A percentile compares a stretch with the other conserved stretches of the same genome.
Evolutionary conservation across 2,888 invertebrate species (phyloP).

Genomic region (Sphinx pinastri): DNA sequence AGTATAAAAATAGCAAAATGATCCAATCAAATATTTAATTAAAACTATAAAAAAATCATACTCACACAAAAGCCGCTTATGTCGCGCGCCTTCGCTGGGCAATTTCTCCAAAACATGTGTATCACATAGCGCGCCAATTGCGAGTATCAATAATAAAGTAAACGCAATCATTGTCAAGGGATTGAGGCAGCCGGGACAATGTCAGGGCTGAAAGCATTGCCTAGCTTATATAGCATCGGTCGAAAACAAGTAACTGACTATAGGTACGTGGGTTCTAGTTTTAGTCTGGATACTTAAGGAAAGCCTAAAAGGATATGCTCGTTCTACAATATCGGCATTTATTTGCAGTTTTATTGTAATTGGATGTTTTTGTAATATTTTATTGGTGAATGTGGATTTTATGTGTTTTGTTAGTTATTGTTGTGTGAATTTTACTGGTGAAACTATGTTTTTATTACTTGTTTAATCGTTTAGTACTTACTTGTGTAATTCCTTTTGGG

Average conservation of each 20-base stretch:
- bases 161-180: conserved; percentile 56
- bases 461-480: background rate
- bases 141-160: conserved; percentile 49
- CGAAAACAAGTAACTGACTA: conserved; percentile 66
- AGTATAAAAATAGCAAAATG: background rate
- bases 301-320: conserved; percentile 73
- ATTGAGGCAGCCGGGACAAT: conserved; percentile 60
- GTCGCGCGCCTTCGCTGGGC: conserved; percentile 42
- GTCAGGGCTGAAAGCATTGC: conserved; percentile 72
- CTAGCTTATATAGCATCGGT: conserved; percentile 78
- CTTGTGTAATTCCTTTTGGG: background rate
- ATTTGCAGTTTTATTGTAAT: background rate
- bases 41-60: background rate
- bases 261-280: conserved; percentile 76
- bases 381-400: background rate
- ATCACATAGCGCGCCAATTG: conserved; percentile 35
- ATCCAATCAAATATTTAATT: background rate
- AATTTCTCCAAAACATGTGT: conserved; percentile 20
- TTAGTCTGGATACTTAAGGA: conserved; percentile 67
- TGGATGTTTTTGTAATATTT: background rate
- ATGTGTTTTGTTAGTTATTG: background rate
- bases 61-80: conserved; percentile 49
- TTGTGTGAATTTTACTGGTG: background rate
- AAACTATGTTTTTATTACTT: background rate
- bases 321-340: conserved; percentile 50